Conservation (phyloP, 2,113 vertebrate genomes). For the Marcusenius ussheri region DNA sequence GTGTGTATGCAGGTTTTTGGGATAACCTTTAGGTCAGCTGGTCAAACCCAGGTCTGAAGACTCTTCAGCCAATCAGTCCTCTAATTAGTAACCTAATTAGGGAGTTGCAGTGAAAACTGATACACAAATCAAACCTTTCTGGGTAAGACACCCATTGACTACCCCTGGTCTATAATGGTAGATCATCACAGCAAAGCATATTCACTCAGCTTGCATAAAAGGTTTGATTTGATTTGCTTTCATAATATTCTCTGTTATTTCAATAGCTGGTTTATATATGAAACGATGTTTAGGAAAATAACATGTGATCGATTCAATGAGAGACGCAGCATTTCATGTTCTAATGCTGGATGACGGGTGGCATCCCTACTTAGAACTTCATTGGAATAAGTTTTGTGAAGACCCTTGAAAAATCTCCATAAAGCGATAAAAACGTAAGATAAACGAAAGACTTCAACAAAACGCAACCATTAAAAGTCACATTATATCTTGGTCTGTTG, state of each 20-base stretch:
- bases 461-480: not conserved
- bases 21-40: too few relatives aligned
- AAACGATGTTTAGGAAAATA: not conserved
- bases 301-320: not conserved
- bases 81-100: too few relatives aligned
- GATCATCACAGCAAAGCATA: not conserved
- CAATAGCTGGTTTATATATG: not conserved
- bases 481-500: not conserved
- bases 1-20: too few relatives aligned
- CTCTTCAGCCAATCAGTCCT: too few relatives aligned
- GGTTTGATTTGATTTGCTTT: not conserved
- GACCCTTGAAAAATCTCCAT: not conserved
- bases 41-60: too few relatives aligned
- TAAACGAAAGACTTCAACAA: not conserved
- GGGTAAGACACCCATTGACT: too few relatives aligned
- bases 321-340: not conserved
- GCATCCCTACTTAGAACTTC: not conserved
- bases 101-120: too few relatives aligned
- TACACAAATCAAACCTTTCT: too few relatives aligned
- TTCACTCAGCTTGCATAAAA: not conserved
- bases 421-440: not conserved
- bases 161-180: not conserved
- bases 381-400: not conserved
- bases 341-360: not conserved
- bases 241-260: not conserved